Percentiles rank a stretch among this genome's conserved stretches.
These are phyloP conservation scores for Ctenomys sociabilis DNA, from an alignment of 2,113 vertebrate genomes.

Conservation along the genomic window DNA sequence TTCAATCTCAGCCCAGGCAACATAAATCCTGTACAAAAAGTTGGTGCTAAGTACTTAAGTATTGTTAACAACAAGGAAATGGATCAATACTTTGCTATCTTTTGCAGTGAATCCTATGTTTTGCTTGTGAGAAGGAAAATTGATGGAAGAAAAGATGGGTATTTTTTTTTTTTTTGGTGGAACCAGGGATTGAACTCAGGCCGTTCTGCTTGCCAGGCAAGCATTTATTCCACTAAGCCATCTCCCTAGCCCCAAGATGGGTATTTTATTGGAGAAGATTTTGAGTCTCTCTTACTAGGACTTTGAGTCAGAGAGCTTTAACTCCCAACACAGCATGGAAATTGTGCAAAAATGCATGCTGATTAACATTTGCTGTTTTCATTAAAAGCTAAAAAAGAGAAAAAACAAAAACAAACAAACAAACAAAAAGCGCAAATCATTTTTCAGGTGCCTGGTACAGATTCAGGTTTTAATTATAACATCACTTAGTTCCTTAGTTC, in stretches of 20 bases:
- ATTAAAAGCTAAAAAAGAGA: conserved; percentile 43
- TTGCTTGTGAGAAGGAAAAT: conserved; percentile 61
- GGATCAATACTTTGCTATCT: not conserved
- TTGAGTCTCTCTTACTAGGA: conserved; percentile 73
- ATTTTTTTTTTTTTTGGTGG: no score
- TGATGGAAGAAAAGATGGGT: conserved; percentile 61
- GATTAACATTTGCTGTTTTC: conserved; percentile 75
- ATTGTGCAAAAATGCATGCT: conserved; percentile 76
- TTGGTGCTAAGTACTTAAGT: not conserved
- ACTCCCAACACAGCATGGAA: conserved; percentile 75
- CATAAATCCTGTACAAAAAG: not conserved
- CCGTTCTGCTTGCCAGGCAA: no score
- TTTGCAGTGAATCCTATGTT: not conserved
- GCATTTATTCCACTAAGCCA: no score
- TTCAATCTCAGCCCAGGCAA: not conserved
- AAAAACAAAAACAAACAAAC: no score
- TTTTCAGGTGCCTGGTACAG: not conserved
- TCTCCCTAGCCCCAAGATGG: no score
- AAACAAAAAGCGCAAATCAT: not conserved
- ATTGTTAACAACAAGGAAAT: not conserved
- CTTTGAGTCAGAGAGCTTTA: conserved; percentile 77
- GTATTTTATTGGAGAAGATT: conserved; percentile 61
- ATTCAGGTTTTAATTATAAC: not conserved
- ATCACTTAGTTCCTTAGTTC: not conserved
- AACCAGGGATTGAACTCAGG: no score